Evolutionary conservation across 2,113 vertebrate species (phyloP).

Genomic region (Crotalus viridis): DNA sequence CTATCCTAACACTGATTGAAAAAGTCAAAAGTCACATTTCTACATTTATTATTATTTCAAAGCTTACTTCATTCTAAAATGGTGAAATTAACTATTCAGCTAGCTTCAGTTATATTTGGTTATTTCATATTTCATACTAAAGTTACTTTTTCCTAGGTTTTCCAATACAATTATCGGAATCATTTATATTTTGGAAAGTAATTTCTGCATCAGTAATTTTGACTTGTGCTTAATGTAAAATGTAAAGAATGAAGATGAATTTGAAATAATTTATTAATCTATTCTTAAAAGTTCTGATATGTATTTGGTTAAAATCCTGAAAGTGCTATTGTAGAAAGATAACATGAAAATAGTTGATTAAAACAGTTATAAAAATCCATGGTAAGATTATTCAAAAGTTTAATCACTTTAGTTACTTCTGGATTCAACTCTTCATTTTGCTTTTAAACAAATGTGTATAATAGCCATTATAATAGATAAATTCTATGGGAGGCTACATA

Average conservation of each 20-base stretch:
- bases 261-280: conserved; percentile 60
- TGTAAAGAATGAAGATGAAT: conserved; percentile 44
- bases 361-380: conserved; percentile 25
- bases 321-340: conserved; percentile 27
- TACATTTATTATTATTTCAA: not conserved
- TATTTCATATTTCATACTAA: conserved; percentile 66
- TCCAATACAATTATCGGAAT: conserved; percentile 60
- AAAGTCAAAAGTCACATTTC: not conserved
- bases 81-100: conserved; percentile 37
- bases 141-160: conserved; percentile 62
- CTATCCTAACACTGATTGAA: not conserved
- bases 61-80: not conserved
- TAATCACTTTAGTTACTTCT: not conserved
- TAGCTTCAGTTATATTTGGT: conserved; percentile 41
- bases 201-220: conserved; percentile 50
- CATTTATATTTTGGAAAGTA: conserved; percentile 64
- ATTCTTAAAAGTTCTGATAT: conserved; percentile 57
- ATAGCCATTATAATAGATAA: not conserved
- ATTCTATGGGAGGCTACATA: not conserved
- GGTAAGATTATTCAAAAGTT: not conserved
- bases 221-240: conserved; percentile 51
- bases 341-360: conserved; percentile 19
- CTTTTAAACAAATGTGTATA: not conserved
- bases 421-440: not conserved
- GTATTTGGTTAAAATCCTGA: conserved; percentile 54